Base-by-base conservation (phyloP, 64 coral and sea anemone species). In the Acropora yongei region DNA sequence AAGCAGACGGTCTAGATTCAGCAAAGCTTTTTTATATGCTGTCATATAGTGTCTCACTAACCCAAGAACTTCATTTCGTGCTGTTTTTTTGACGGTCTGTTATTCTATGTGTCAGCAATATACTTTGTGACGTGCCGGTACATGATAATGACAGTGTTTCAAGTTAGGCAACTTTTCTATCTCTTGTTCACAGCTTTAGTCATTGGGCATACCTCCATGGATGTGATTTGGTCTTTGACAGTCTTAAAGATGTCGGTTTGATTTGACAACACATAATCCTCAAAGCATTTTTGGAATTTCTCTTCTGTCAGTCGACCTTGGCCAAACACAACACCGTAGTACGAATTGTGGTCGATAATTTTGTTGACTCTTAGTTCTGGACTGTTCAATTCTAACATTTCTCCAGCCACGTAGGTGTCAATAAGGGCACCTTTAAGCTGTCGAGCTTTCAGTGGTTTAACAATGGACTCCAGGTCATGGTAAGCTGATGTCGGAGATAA, bases 381-480 rank as follows among this genome's bases (percentile, higher is more conserved):
- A 12, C 92, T 80, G 44, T 50, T 77, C 20, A 93, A 96, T 17
- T 53, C 91, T 0, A 60, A 51, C 14, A 90, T 89, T 55, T 80
- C 88, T n/a, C 90, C 96, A 46, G 96, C 96, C 43, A 98, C 96
- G 40, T 95, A 98, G 0, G 93, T 98, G 44, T 98, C 96, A 13
- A 98, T 87, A 14, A 95, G 68, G 6, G 89, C 93, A 8, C 96
- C 96, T 57, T 95, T 93, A 6, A 95, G 82, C 17, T 92, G 1
- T 18, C 96, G 90, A 41, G 80, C 60, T 47, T 95, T 95, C 19
- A 98, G 93, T 8, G 73, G 80, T n/a, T 5, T 60, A 30, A 83
- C 72, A 2, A 88, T 88, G 2, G 86, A 57, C 20, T 77, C 5
- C 47, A 88, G 58, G 1, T 55, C 43, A 7, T 44, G 1, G 11